Conservation (phyloP, 2,113 vertebrate species). For the Symphodus melops region DNA sequence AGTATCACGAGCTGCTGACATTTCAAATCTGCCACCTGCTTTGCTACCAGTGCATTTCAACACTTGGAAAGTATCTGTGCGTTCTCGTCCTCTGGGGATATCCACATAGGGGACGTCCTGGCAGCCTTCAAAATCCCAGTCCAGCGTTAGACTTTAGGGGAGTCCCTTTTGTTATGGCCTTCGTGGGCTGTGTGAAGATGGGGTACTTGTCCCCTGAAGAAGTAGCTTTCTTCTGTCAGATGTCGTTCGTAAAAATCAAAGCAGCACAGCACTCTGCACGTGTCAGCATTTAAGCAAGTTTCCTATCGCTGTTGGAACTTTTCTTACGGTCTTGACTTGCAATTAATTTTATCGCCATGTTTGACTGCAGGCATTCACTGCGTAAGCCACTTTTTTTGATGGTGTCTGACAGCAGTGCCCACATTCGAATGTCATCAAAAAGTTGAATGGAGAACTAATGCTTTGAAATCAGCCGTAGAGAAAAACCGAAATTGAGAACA, state of each 20-base stretch:
- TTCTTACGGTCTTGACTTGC: conserved; percentile 4
- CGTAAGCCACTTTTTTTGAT: conserved; percentile 15
- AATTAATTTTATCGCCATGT: conserved; percentile 21
- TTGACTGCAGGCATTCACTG: conserved; percentile 17
- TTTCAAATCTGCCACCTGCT: conserved; percentile 45
- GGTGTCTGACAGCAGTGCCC: conserved; percentile 14
- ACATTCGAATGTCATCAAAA: conserved; percentile 31
- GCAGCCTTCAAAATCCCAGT: conserved; percentile 6
- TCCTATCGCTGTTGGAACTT: conserved; percentile 17
- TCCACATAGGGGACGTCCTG: conserved; percentile 1
- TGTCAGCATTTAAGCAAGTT: conserved; percentile 36
- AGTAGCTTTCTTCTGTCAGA: neutral
- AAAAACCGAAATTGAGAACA: conserved; percentile 35
- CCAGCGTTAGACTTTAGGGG: conserved; percentile 13
- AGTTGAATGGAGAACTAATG: conserved; percentile 20
- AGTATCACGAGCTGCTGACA: conserved; percentile 51
- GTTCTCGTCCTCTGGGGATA: conserved; percentile 11
- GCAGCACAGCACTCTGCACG: neutral
- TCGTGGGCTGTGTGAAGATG: neutral
- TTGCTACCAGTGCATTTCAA: conserved; percentile 42
- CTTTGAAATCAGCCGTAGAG: conserved; percentile 43
- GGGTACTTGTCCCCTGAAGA: neutral
- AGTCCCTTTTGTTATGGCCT: conserved; percentile 12
- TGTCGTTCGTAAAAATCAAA: conserved; percentile 1
- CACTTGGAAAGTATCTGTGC: conserved; percentile 14